Percentiles rank a stretch among this genome's conserved stretches.
Conservation (phyloP, 2,888 invertebrate species). For the Eupithecia centaureata region DNA sequence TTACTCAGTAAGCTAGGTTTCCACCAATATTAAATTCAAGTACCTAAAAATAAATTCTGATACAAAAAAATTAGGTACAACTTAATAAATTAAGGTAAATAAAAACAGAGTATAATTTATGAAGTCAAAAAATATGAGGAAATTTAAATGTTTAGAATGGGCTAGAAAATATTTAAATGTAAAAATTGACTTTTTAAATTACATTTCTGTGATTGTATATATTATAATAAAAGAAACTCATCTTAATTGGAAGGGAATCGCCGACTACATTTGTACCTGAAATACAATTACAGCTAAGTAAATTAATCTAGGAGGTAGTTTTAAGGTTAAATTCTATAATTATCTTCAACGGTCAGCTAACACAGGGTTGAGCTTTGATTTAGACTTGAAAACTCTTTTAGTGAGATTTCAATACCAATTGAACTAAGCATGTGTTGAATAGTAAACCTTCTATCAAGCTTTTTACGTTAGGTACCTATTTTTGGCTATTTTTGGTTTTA, state of each 20-base stretch:
- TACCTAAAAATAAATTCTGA: constrained; percentile 32
- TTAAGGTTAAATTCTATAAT: constrained; percentile 75
- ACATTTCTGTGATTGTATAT: constrained; percentile 60
- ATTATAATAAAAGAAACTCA: constrained; percentile 54
- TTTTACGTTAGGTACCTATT: not conserved
- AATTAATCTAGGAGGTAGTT: constrained; percentile 72
- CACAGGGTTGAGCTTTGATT: constrained; percentile 72
- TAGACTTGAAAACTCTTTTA: constrained; percentile 10
- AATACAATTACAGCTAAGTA: constrained; percentile 80
- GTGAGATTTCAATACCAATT: constrained; percentile 27
- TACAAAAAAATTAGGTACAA: constrained; percentile 76
- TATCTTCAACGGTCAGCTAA: constrained; percentile 76
- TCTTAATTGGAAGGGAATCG: constrained; percentile 63
- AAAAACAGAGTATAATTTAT: constrained; percentile 29
- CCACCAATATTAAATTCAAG: constrained; percentile 29
- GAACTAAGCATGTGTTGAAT: not conserved
- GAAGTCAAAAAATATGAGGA: constrained; percentile 27
- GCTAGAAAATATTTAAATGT: constrained; percentile 12
- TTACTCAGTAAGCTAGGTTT: constrained; percentile 21
- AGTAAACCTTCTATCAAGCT: not conserved
- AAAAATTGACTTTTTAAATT: constrained; percentile 47
- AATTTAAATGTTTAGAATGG: constrained; percentile 44
- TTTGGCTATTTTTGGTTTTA: constrained; percentile 8
- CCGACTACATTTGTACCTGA: constrained; percentile 80
- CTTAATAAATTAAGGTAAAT: constrained; percentile 41